These are phyloP conservation scores for Charadrius vociferus DNA, from an alignment of 2,113 vertebrate species.

Conservation along the genomic window DNA sequence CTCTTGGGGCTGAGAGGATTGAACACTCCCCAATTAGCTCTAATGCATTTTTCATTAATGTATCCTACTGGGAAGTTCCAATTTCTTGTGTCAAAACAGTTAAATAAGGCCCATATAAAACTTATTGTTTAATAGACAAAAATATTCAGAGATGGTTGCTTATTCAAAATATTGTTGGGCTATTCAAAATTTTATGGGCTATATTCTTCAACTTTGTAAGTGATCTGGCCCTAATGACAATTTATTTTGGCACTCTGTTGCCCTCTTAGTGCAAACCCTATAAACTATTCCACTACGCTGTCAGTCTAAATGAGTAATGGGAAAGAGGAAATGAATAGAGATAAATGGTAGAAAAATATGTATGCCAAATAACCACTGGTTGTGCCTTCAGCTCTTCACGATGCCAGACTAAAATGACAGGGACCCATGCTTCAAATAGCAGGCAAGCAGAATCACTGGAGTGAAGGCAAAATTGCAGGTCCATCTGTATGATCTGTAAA, in stretches of 20 bases:
- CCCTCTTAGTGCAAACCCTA: neutral
- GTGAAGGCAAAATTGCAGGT: neutral
- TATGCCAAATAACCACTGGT: neutral
- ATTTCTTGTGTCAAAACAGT: slow-evolving; percentile 21
- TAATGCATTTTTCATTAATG: slow-evolving; percentile 43
- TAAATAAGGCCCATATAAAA: neutral
- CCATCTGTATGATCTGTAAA: neutral
- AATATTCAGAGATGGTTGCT: neutral
- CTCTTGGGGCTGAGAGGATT: neutral
- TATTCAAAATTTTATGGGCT: neutral
- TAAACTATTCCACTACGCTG: neutral
- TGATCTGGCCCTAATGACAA: neutral
- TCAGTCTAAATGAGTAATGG: neutral
- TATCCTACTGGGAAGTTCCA: neutral
- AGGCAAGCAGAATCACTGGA: neutral
- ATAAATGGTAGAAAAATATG: neutral
- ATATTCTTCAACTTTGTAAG: neutral
- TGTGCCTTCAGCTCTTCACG: neutral
- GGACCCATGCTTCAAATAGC: neutral
- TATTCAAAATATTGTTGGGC: neutral
- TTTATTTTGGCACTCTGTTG: neutral
- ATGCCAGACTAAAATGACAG: neutral
- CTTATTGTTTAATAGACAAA: neutral
- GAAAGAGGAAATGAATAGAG: neutral
- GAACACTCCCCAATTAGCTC: neutral